phyloP scores from a whole-genome alignment of 2,113 vertebrate species.

The Cyanocitta stelleri region DNA sequence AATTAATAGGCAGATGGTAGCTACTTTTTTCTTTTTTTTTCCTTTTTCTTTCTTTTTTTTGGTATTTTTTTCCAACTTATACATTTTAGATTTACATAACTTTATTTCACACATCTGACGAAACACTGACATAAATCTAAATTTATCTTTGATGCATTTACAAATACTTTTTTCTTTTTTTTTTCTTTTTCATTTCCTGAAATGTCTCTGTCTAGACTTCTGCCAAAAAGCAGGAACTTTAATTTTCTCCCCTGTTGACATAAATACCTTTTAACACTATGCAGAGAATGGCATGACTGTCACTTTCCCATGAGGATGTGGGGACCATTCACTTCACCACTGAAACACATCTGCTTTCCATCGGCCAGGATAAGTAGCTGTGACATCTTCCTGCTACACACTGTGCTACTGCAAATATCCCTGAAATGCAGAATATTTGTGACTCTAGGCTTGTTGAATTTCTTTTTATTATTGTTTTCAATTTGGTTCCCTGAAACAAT shows the following conservation, averaged over 20 bases:
- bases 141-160: slow-evolving; percentile 46
- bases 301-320: background rate
- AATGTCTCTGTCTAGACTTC: background rate
- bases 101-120: slow-evolving; percentile 53
- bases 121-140: slow-evolving; percentile 39
- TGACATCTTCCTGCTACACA: background rate
- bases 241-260: background rate
- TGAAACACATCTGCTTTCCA: background rate
- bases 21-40: background rate
- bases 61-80: background rate
- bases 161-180: background rate
- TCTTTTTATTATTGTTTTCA: background rate
- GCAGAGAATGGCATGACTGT: background rate
- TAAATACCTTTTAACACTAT: background rate
- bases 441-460: background rate
- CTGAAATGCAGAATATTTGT: background rate
- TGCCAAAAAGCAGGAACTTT: background rate
- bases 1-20: slow-evolving; percentile 60
- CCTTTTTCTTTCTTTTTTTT: too few species aligned
- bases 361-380: background rate
- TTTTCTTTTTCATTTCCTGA: background rate
- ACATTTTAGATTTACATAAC: slow-evolving; percentile 55
- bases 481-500: background rate
- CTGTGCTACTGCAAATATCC: background rate
- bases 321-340: background rate